Percentiles rank a stretch among this genome's conserved stretches.
These are phyloP conservation scores for Halichondria panicea DNA, from an alignment of 37 sponge, comb jelly and placozoan species.

Conservation along the genomic window DNA sequence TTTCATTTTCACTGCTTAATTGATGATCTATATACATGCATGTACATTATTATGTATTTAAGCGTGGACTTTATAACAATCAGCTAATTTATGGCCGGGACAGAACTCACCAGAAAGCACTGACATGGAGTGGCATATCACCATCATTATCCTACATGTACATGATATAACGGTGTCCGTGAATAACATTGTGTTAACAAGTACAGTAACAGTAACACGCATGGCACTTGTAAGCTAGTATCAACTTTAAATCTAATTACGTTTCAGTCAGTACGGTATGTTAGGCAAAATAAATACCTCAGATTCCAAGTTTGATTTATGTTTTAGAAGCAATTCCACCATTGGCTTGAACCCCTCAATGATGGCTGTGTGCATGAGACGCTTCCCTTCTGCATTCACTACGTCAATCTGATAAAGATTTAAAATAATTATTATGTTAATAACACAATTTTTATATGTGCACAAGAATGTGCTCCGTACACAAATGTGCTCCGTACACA, in stretches of 20 bases:
- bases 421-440: no score
- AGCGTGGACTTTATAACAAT: neutral
- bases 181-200: neutral
- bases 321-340: conserved; percentile 51
- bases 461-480: no score
- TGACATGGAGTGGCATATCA: conserved; percentile 37
- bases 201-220: no score
- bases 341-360: conserved; percentile 35
- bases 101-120: conserved; percentile 18
- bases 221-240: no score
- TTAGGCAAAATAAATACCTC: conserved; percentile 35
- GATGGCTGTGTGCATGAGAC: conserved; percentile 70
- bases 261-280: neutral
- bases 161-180: neutral
- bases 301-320: conserved; percentile 64
- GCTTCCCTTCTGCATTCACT: conserved; percentile 64
- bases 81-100: neutral
- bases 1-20: neutral
- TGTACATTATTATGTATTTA: neutral
- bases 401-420: no score
- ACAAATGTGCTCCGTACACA: neutral
- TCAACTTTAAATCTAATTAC: neutral
- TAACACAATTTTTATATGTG: no score
- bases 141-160: conserved; percentile 38
- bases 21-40: neutral